Conservation (phyloP, 2,888 invertebrate genomes). For the Zelleria hepariella region DNA sequence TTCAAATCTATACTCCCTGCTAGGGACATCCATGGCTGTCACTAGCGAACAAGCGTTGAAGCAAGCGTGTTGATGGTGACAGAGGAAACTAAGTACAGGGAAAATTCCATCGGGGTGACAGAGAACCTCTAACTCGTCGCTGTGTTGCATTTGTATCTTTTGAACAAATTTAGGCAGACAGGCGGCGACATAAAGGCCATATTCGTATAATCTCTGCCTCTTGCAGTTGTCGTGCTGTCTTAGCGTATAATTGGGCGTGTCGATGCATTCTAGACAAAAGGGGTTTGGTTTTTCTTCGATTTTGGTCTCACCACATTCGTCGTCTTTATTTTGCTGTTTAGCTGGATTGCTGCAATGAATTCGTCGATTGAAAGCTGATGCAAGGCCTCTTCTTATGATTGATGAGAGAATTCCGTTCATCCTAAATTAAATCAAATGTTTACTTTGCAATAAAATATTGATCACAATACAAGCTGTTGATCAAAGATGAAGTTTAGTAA, state of each 20-base stretch:
- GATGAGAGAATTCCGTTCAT: background rate
- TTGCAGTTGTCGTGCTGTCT: slow-evolving; percentile 40
- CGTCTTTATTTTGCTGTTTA: background rate
- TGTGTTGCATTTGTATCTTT: slow-evolving; percentile 51
- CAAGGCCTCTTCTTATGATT: background rate
- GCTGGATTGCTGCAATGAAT: background rate
- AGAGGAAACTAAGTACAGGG: slow-evolving; percentile 44
- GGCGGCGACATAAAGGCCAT: slow-evolving; percentile 53
- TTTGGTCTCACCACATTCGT: slow-evolving; percentile 17
- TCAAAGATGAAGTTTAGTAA: too few species aligned
- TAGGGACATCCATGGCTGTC: slow-evolving; percentile 55
- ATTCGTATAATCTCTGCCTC: slow-evolving; percentile 50
- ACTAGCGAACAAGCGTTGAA: slow-evolving; percentile 39
- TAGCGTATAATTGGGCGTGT: slow-evolving; percentile 31
- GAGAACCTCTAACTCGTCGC: slow-evolving; percentile 49
- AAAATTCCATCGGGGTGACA: slow-evolving; percentile 48
- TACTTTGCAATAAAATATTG: too few species aligned
- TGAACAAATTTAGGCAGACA: slow-evolving; percentile 60
- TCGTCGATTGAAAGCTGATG: background rate
- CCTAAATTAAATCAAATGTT: too few species aligned
- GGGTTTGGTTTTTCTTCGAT: slow-evolving; percentile 20
- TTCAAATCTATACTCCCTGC: slow-evolving; percentile 49
- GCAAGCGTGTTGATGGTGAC: slow-evolving; percentile 51
- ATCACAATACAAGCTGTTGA: too few species aligned
- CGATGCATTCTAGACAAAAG: slow-evolving; percentile 37